These are phyloP conservation scores for Dascillus cervinus DNA, from an alignment of 2,888 invertebrate species.

Conservation along the genomic window DNA sequence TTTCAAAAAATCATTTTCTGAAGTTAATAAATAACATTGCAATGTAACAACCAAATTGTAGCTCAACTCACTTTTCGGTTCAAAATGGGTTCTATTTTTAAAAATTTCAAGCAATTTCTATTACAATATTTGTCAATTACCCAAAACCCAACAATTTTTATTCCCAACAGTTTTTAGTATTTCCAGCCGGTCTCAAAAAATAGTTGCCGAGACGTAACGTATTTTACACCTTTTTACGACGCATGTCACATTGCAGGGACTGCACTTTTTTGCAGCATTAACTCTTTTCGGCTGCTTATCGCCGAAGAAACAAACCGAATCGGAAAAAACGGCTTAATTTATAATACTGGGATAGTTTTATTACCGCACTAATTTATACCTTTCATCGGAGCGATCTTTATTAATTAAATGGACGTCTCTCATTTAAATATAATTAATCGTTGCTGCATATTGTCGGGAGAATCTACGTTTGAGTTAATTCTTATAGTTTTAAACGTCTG, in stretches of 20 bases:
- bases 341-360: too few relatives aligned
- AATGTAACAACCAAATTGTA: too few relatives aligned
- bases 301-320: too few relatives aligned
- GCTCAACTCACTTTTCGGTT: too few relatives aligned
- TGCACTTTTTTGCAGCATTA: conserved; percentile 14
- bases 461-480: conserved; percentile 10
- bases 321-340: too few relatives aligned
- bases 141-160: too few relatives aligned
- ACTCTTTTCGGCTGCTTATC: conserved; percentile 8
- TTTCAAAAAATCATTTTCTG: too few relatives aligned
- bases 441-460: conserved; percentile 7
- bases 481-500: conserved; percentile 12
- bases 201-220: too few relatives aligned
- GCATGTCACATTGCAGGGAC: conserved; percentile 15
- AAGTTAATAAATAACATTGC: too few relatives aligned
- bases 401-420: conserved; percentile 18
- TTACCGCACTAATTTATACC: conserved; percentile 7
- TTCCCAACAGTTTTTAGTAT: too few relatives aligned
- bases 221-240: conserved; percentile 16
- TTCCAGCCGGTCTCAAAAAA: too few relatives aligned
- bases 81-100: background rate
- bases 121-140: background rate
- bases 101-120: background rate
- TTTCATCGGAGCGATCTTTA: conserved; percentile 15
- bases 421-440: conserved; percentile 20